These are phyloP conservation scores for Halcyon senegalensis DNA, from an alignment of 2,113 vertebrate genomes.

Conservation along the genomic window DNA sequence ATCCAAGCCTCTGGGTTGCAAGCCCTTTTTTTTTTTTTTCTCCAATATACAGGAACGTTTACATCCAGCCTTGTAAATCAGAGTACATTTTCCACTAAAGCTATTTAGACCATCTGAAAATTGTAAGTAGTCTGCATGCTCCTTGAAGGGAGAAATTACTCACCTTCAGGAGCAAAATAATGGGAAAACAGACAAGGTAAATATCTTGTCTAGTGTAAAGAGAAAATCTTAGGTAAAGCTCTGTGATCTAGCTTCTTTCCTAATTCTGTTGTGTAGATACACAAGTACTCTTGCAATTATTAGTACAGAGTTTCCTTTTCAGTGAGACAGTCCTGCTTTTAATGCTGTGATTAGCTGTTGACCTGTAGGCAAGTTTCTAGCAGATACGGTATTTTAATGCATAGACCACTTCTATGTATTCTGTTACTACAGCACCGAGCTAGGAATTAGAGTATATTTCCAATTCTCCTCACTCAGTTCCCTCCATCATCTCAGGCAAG, in stretches of 20 bases:
- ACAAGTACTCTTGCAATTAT: background rate
- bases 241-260: background rate
- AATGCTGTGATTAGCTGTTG: background rate
- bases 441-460: background rate
- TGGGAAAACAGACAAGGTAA: no score
- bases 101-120: background rate
- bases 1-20: background rate
- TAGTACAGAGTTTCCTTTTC: background rate
- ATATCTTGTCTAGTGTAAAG: background rate
- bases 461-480: background rate
- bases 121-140: background rate
- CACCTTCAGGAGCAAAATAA: background rate
- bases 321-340: background rate
- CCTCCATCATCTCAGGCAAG: background rate
- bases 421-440: background rate
- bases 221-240: background rate
- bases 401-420: rapidly evolving
- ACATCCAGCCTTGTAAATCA: background rate
- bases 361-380: background rate
- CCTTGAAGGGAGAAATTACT: background rate
- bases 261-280: background rate
- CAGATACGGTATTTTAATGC: background rate
- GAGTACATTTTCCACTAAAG: background rate
- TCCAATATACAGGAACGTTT: background rate
- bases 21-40: background rate